Percentiles rank a stretch among this genome's conserved stretches.
These are phyloP conservation scores for Typhlichthys subterraneus DNA, from an alignment of 2,797 vertebrate genomes.

Conservation along the genomic window DNA sequence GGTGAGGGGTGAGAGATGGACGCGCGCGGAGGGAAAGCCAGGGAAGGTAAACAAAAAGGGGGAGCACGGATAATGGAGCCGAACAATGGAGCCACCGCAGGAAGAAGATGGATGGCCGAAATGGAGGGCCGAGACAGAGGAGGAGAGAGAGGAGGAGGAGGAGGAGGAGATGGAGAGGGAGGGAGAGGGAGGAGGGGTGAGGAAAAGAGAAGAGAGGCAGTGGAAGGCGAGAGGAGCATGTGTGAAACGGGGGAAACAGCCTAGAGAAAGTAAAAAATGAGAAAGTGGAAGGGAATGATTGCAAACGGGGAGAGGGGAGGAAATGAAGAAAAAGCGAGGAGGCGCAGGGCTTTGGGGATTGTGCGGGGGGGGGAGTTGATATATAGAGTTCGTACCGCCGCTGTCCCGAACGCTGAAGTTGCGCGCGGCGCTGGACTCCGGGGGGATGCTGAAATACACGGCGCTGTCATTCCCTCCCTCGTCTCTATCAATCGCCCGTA, in stretches of 20 bases:
- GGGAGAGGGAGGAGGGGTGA: slow-evolving; percentile 24
- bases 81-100: slow-evolving; percentile 55
- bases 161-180: slow-evolving; percentile 10
- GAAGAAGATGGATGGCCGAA: slow-evolving; percentile 61
- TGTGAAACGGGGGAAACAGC: slow-evolving; percentile 5
- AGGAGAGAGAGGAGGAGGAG: not conserved
- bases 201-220: not conserved
- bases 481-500: slow-evolving; percentile 88
- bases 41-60: slow-evolving; percentile 58
- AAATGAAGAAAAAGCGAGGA: slow-evolving; percentile 39
- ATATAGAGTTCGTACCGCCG: slow-evolving; percentile 77
- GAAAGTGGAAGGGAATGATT: slow-evolving; percentile 10
- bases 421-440: slow-evolving; percentile 77
- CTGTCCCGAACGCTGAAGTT: slow-evolving; percentile 90
- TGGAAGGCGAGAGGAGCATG: too few relatives aligned
- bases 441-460: slow-evolving; percentile 86
- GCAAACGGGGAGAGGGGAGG: slow-evolving; percentile 10
- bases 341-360: slow-evolving; percentile 19
- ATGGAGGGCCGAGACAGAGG: slow-evolving; percentile 49
- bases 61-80: slow-evolving; percentile 65
- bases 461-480: slow-evolving; percentile 85
- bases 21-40: slow-evolving; percentile 47
- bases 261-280: slow-evolving; percentile 2
- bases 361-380: slow-evolving; percentile 21
- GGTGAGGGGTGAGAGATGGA: not conserved